Base-by-base conservation (phyloP, 2,888 invertebrate species). In the Iselma pallidipennis region DNA sequence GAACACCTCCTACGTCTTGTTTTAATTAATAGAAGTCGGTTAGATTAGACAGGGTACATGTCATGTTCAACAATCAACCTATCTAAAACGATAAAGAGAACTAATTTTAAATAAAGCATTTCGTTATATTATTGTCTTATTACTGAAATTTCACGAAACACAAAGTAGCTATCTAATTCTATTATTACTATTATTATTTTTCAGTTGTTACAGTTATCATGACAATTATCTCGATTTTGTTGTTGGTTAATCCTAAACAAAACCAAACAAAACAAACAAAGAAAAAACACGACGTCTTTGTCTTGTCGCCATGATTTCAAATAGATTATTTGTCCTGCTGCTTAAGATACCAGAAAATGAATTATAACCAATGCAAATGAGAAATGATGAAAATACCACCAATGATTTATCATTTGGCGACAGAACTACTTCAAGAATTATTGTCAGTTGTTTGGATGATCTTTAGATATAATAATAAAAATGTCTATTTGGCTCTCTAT, bases 1-100 rank as follows among this genome's bases (percentile, higher is more conserved):
- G 66, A 63, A 67, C 67, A 71, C 66, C 66, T 67, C 68, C 66
- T 68, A 58, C 33, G 49, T 33, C 65, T 49, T 55, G 63, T 67
- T 71, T 67, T 71, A 72, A 72, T 72, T 72, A 71, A 70, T 71
- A 66, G 65, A 66, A 69, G 61, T 63, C 63, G 59, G 21, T 60
- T 54, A 66, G 37, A 37, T 37, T 37, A 37, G 37, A 37, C 9
- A 7, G 33, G 33, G 58, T 59, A 57, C 55, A 52, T 62, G 66
- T 59, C 67, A 63, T 59, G 57, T 9, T 16, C 3, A 37, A 37
- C 37, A 37, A 37, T 37, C 37, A n/a, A 37, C 37, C 16, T 7
- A 37, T 37, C 7, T n/a, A 37, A 12, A 29, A 1, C 10, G 5
- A 29, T 12, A 29, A 29, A 29, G 1, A 29, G 1, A 10, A 9